phyloP scores from a whole-genome alignment of 1,140 invertebrate genomes.

The Scaptodrosophila lebanonensis region DNA sequence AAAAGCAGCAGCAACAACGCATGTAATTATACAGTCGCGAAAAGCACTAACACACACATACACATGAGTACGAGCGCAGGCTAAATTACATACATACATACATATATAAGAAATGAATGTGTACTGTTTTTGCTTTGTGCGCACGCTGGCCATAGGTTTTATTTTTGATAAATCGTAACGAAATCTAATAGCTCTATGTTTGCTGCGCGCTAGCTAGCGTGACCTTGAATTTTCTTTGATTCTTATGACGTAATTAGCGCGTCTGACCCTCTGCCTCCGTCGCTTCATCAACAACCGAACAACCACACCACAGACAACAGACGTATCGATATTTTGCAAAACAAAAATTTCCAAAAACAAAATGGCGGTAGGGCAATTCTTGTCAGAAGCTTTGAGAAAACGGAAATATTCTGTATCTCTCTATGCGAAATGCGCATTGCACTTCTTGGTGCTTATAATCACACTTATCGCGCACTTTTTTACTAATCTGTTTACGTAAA shows the following conservation, averaged over 20 bases:
- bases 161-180: slow-evolving; percentile 72
- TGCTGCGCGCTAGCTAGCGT: slow-evolving; percentile 43
- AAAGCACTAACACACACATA: slow-evolving; percentile 35
- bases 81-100: slow-evolving; percentile 9
- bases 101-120: slow-evolving; percentile 30
- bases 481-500: slow-evolving; percentile 29
- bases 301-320: slow-evolving; percentile 34
- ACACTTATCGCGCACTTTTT: slow-evolving; percentile 49
- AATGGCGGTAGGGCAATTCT: no score
- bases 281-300: neutral
- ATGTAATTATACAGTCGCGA: slow-evolving; percentile 67
- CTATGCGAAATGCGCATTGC: no score
- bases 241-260: slow-evolving; percentile 75
- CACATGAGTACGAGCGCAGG: neutral
- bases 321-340: slow-evolving; percentile 70
- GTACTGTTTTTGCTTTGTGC: slow-evolving; percentile 29
- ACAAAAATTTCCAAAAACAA: slow-evolving; percentile 64
- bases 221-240: slow-evolving; percentile 75
- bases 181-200: slow-evolving; percentile 64
- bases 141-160: slow-evolving; percentile 47
- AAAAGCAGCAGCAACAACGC: slow-evolving; percentile 45
- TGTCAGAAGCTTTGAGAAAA: no score
- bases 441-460: no score
- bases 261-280: slow-evolving; percentile 23
- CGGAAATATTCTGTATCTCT: no score